phyloP scores from a whole-genome alignment of 2,113 vertebrate species.

The Pampusana beccarii region DNA sequence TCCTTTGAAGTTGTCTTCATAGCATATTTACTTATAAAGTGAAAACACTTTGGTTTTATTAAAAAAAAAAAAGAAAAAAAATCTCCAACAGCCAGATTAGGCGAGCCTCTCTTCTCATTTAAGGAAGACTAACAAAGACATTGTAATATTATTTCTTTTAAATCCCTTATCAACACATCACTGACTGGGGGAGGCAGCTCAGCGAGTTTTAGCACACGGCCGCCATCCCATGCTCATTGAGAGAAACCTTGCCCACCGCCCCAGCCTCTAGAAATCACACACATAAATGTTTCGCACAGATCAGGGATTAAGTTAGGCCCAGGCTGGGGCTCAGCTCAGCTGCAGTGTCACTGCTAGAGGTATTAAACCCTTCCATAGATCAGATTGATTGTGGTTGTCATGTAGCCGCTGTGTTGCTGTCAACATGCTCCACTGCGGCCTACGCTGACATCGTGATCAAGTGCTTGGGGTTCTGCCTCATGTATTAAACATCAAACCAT shows the following conservation, averaged over 20 bases:
- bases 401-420: background rate
- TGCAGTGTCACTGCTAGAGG: background rate
- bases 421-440: background rate
- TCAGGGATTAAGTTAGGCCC: background rate
- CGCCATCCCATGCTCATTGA: background rate
- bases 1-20: background rate
- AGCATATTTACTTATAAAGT: background rate
- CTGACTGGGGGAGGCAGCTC: background rate
- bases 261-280: background rate
- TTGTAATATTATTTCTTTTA: background rate
- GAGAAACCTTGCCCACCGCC: background rate
- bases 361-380: background rate
- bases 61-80: background rate
- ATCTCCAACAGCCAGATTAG: background rate
- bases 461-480: slow-evolving; percentile 9
- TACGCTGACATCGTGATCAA: background rate
- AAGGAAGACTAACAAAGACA: background rate
- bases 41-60: background rate
- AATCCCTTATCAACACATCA: background rate
- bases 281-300: background rate
- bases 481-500: background rate
- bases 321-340: background rate
- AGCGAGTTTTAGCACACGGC: background rate
- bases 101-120: background rate
- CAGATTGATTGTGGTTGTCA: background rate